Evolutionary conservation across 2,797 vertebrate genomes (phyloP), one percentile per base, ranked within the genome.

Genomic region (Esox lucius): DNA sequence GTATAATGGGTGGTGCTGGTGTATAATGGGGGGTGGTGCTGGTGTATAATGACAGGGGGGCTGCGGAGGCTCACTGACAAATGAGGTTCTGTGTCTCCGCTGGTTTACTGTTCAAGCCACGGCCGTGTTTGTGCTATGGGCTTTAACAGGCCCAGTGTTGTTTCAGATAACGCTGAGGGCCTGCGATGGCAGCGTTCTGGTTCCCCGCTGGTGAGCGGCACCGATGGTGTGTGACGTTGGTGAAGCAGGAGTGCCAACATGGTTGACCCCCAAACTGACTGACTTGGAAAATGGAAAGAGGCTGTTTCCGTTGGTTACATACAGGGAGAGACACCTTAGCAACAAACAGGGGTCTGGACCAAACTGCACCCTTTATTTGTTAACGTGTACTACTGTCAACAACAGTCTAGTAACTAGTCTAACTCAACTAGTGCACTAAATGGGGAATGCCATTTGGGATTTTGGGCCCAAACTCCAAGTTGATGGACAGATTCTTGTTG

Each of bases 281-380:
- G n/a, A 19, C 49, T 51, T 4, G 49, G 49, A 51, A 51, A 17
- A 51, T n/a, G 49, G 19, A 35, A 80, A 80, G 73, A 83, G 70
- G 74, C 87, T 93, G 89, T 92, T 92, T 89, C 73, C 74, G 51
- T 79, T 51, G 49, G 79, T 88, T 79, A 83, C 81, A 90, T 83
- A 68, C 78, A 87, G 79, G 75, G 70, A 80, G 80, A 79, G 75
- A 56, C 80, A 79, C 88, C 85, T 78, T n/a, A 87, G 91, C 86
- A 91, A 90, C 86, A 89, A 19, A 22, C 31, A 59, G 22, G 24
- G 64, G 0, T 19, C 16, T n/a, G n/a, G n/a, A n/a, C 16, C 49
- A 51, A 51, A 51, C 6, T 6, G 49, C 49, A 2, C 16, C 16
- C 15, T 19, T n/a, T n/a, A n/a, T n/a, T n/a, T n/a, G n/a, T n/a